phyloP scores from a whole-genome alignment of 2,888 invertebrate genomes.

The Acronicta alni region DNA sequence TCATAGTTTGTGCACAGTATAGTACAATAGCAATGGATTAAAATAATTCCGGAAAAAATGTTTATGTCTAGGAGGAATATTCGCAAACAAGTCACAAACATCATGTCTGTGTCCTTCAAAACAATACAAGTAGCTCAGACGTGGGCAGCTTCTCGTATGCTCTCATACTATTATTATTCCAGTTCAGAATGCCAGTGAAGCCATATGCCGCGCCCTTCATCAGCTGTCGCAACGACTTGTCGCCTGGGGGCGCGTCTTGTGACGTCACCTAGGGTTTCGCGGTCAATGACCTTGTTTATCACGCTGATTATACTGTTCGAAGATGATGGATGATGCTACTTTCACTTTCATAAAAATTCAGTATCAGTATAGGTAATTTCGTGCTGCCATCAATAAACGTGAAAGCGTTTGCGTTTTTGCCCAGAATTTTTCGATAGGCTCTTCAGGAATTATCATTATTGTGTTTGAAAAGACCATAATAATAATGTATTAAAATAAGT shows the following conservation, averaged over 20 bases:
- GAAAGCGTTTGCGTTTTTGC: not conserved
- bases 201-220: conserved; percentile 55
- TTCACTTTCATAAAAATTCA: conserved; percentile 13
- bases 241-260: conserved; percentile 53
- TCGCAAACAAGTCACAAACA: too few species aligned
- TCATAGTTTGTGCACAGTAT: not conserved
- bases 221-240: conserved; percentile 28
- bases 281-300: conserved; percentile 48
- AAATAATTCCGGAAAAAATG: too few species aligned
- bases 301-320: conserved; percentile 19
- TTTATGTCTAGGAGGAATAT: too few species aligned
- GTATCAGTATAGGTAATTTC: conserved; percentile 18
- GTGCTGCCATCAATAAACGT: not conserved
- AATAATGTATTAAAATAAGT: too few species aligned
- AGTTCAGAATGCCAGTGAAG: conserved; percentile 52
- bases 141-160: conserved; percentile 21
- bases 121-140: conserved; percentile 1
- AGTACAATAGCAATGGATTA: too few species aligned
- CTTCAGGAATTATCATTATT: too few species aligned
- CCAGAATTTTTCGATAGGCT: too few species aligned
- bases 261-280: conserved; percentile 43
- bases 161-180: conserved; percentile 25
- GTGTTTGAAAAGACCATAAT: too few species aligned
- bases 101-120: not conserved
- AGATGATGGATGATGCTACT: conserved; percentile 15